Evolutionary conservation across 1,140 invertebrate genomes (phyloP).

Genomic region (Mizuhopecten yessoensis): DNA sequence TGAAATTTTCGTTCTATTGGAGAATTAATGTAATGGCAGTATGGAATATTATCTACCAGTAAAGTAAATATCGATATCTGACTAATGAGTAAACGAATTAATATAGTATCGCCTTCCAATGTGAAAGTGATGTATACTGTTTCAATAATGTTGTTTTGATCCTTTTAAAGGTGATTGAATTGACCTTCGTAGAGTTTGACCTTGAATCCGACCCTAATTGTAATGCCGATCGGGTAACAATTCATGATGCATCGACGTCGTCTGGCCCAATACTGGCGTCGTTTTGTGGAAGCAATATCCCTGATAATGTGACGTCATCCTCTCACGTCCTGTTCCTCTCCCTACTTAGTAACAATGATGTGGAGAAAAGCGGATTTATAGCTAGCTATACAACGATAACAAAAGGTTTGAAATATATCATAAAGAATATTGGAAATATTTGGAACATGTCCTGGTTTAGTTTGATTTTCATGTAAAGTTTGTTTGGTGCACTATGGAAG

Average conservation of each 20-base stretch:
- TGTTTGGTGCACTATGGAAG: too few species aligned
- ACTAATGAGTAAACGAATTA: too few species aligned
- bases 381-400: background rate
- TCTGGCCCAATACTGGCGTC: background rate
- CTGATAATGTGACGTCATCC: background rate
- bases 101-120: too few species aligned
- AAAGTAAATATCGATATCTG: too few species aligned
- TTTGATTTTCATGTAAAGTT: too few species aligned
- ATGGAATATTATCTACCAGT: too few species aligned
- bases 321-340: background rate
- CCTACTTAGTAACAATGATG: background rate
- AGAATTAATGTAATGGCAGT: too few species aligned
- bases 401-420: background rate
- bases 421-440: too few species aligned
- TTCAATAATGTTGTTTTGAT: too few species aligned
- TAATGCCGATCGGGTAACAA: background rate
- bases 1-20: too few species aligned
- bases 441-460: too few species aligned
- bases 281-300: background rate
- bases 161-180: background rate
- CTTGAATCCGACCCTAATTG: background rate
- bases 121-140: too few species aligned
- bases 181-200: background rate
- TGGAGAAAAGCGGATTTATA: background rate
- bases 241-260: background rate